Evolutionary conservation across 2,797 vertebrate species (phyloP).

Genomic region (Etheostoma nigrum): DNA sequence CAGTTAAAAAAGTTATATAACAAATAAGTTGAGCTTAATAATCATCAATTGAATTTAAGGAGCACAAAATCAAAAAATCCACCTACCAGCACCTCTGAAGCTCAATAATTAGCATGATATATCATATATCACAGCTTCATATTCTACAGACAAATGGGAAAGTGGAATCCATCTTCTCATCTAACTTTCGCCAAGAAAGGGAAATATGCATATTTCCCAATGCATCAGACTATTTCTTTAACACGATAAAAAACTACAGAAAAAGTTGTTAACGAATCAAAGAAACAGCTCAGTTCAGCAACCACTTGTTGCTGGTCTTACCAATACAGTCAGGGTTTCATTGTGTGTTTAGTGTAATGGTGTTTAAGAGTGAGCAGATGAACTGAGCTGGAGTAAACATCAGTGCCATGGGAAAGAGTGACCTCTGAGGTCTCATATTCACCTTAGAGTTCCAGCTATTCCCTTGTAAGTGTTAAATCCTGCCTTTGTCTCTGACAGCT

Average conservation of each 20-base stretch:
- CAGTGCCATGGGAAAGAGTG: slow-evolving; percentile 72
- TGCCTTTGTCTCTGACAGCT: slow-evolving; percentile 72
- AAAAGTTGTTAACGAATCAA: background rate
- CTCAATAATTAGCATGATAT: too few species aligned
- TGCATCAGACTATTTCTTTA: background rate
- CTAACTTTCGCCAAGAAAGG: background rate
- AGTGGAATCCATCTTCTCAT: background rate
- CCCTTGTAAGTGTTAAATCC: slow-evolving; percentile 75
- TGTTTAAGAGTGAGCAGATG: slow-evolving; percentile 75
- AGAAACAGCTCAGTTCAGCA: background rate
- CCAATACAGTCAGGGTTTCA: slow-evolving; percentile 21
- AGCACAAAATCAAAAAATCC: too few species aligned
- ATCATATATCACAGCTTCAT: too few species aligned
- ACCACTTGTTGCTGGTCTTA: slow-evolving; percentile 46
- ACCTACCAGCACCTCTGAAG: too few species aligned
- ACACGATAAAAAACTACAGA: background rate
- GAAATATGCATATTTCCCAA: background rate
- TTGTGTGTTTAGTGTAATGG: slow-evolving; percentile 39
- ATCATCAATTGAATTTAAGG: background rate
- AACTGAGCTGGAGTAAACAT: slow-evolving; percentile 72
- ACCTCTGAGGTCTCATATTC: slow-evolving; percentile 75
- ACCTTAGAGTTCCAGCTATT: slow-evolving; percentile 66
- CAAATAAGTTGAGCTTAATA: background rate
- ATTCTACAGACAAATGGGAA: too few species aligned
- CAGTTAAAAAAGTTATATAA: background rate